A percentile compares a stretch with the other conserved stretches of the same genome.
phyloP scores from a whole-genome alignment of 2,797 vertebrate species.

The Epinephelus awoara region DNA sequence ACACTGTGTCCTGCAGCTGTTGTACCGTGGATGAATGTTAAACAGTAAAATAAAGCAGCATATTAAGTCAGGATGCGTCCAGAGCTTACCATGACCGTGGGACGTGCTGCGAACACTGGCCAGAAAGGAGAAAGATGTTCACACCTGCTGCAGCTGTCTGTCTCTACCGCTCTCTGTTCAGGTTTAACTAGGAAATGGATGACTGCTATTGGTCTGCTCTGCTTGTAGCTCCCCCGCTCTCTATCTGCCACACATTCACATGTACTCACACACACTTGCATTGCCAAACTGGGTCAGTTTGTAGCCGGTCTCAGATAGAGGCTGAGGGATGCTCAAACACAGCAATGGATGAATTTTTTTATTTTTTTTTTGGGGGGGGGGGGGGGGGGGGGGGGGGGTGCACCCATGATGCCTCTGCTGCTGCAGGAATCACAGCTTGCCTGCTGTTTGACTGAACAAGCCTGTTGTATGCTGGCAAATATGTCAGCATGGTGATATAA shows the following conservation, averaged over 20 bases:
- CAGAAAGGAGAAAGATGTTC: slow-evolving; percentile 1
- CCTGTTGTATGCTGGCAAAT: neutral
- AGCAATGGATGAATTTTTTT: slow-evolving; percentile 16
- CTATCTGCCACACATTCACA: neutral
- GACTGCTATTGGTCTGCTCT: slow-evolving; percentile 20
- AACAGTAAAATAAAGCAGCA: slow-evolving; percentile 11
- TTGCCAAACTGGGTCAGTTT: slow-evolving; percentile 51
- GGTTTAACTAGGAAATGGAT: neutral
- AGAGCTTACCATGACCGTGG: slow-evolving; percentile 20
- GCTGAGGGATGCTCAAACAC: slow-evolving; percentile 11
- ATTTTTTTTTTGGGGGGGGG: too few relatives aligned
- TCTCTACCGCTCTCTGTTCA: slow-evolving; percentile 1
- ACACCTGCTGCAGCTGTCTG: slow-evolving; percentile 34
- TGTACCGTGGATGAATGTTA: slow-evolving; percentile 20
- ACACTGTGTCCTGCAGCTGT: neutral
- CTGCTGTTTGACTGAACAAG: neutral
- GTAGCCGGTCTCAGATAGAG: slow-evolving; percentile 6
- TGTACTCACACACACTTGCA: slow-evolving; percentile 7
- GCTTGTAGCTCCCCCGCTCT: neutral
- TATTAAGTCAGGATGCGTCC: slow-evolving; percentile 7
- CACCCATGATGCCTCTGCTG: slow-evolving; percentile 4
- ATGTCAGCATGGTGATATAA: neutral
- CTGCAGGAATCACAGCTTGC: slow-evolving; percentile 4
- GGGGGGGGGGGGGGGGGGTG: too few relatives aligned
- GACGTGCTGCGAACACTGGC: neutral